A percentile compares a stretch with the other conserved stretches of the same genome.
phyloP scores from a whole-genome alignment of 2,797 vertebrate genomes.

The Gymnocypris eckloni region DNA sequence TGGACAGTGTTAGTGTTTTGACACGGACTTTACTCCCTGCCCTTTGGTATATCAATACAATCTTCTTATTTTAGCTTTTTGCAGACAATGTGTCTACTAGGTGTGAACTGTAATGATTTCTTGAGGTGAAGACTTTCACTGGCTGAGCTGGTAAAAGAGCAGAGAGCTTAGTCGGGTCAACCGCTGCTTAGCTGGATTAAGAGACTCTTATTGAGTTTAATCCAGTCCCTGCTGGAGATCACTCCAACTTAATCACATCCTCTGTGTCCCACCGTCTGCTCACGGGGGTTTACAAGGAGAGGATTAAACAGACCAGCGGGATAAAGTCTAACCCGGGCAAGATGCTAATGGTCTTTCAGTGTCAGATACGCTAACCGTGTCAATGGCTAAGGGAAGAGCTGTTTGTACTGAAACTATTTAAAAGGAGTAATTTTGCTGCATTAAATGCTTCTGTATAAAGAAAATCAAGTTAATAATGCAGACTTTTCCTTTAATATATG shows the following conservation, averaged over 20 bases:
- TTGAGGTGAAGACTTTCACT: conserved; percentile 48
- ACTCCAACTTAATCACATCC: conserved; percentile 56
- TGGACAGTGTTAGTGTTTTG: background rate
- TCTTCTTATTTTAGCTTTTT: background rate
- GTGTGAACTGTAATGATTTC: conserved; percentile 39
- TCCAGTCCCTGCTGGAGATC: conserved; percentile 54
- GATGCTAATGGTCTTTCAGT: conserved; percentile 50
- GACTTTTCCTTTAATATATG: background rate
- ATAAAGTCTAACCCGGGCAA: conserved; percentile 35
- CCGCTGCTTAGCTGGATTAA: conserved; percentile 55
- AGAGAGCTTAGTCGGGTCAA: conserved; percentile 53
- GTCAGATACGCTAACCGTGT: conserved; percentile 55
- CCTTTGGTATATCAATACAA: background rate
- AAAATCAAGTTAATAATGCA: background rate
- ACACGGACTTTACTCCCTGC: background rate
- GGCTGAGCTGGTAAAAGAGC: conserved; percentile 39
- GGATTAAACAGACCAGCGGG: conserved; percentile 42
- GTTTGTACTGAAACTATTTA: background rate
- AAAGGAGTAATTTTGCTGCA: background rate
- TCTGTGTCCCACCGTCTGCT: conserved; percentile 30
- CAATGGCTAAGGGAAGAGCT: background rate
- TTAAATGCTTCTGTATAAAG: background rate
- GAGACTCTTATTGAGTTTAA: conserved; percentile 51
- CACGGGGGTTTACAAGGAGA: conserved; percentile 32
- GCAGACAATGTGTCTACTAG: conserved; percentile 39